A percentile compares a stretch with the other conserved stretches of the same genome.
Evolutionary conservation across 2,888 invertebrate species (phyloP).

Genomic region (Archips crataeganus): DNA sequence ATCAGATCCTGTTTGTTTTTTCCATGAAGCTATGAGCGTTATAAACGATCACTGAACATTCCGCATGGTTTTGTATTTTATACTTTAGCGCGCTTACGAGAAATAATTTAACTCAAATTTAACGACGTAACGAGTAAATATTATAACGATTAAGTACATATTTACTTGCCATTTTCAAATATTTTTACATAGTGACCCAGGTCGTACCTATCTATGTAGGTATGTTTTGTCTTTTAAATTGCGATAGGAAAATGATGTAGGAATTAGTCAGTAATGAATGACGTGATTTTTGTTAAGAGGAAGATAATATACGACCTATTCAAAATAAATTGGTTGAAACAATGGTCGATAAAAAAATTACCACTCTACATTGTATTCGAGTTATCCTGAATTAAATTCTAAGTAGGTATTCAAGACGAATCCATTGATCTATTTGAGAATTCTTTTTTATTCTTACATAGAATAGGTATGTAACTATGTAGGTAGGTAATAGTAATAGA

Average conservation of each 20-base stretch:
- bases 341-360: conserved; percentile 30
- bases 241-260: not conserved
- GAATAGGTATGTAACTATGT: too few relatives aligned
- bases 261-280: not conserved
- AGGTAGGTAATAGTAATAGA: not conserved
- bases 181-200: not conserved
- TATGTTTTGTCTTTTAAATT: too few relatives aligned
- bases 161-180: not conserved
- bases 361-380: conserved; percentile 14
- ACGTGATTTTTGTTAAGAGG: not conserved
- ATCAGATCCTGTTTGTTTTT: conserved; percentile 38
- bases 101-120: conserved; percentile 7
- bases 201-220: too few relatives aligned
- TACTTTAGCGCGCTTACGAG: conserved; percentile 16
- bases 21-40: conserved; percentile 34
- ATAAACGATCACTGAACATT: conserved; percentile 28
- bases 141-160: not conserved
- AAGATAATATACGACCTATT: conserved; percentile 14
- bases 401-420: conserved; percentile 18
- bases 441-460: not conserved
- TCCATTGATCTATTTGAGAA: not conserved
- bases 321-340: conserved; percentile 22
- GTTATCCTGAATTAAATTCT: conserved; percentile 10
- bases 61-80: conserved; percentile 20
- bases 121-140: conserved; percentile 13